Evolutionary conservation across 2,888 invertebrate genomes (phyloP), one percentile per base, ranked within the genome.

Genomic region (Phyto melanocephala): DNA sequence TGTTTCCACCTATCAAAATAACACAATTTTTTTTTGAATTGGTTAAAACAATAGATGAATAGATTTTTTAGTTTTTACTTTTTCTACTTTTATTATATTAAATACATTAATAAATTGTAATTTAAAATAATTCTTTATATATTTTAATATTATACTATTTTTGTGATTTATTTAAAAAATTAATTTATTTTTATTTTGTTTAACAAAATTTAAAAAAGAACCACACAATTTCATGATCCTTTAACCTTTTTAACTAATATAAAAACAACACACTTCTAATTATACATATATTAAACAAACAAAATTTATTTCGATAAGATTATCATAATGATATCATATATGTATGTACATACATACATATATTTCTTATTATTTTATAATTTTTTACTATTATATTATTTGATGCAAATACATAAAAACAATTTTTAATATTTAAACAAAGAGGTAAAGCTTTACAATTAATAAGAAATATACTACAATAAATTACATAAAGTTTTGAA

Each of bases 101-200:
- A 15, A 20, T 52, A 52, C 50, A 6, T 28, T 28, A 28, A 17
- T 47, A 47, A 13, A 28, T 50, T 68, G 58, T 76, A 60, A 42
- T 76, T 60, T 68, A 58, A 58, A 58, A 5, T 47, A 11, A 24
- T 74, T 54, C 28, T 70, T n/a, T 33, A 17, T 33, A 24, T n/a
- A 28, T 50, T 10, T 22, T 11, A 50, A 22, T 28, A 45, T 22
- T 20, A 20, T 47, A 75, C 40, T 79, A 67, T 28, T 72, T 72
- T 80, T 74, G 79, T 80, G 79, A 80, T 80, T 80, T 67, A 67
- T 67, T 67, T 24, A 45, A 79, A 79, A 65, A 47, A 7, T 63
- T 68, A 3, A 45, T 28, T 20, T 63, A 52, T 52, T 58, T 65
- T 58, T 33, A 67, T 68, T 79, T 79, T 71, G 63, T 78, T 79